Percentiles rank a stretch among this genome's conserved stretches.
Conservation (phyloP, 2,797 vertebrate species). For the Loriculus beryllinus region DNA sequence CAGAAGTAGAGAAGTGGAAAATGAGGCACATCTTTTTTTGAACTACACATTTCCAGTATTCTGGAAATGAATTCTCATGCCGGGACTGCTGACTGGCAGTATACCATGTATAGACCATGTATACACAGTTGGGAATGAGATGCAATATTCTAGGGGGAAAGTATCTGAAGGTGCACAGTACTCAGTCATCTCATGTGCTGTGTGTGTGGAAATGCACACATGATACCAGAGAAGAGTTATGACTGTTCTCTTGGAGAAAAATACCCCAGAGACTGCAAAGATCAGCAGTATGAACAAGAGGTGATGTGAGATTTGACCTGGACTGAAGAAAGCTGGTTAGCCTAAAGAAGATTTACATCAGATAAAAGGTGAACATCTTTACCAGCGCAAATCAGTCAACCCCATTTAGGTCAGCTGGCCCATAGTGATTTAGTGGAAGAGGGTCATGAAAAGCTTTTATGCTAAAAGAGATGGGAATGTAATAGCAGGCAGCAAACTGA, state of each 20-base stretch:
- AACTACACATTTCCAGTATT: background rate
- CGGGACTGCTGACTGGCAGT: background rate
- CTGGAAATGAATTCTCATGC: background rate
- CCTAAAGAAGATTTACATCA: background rate
- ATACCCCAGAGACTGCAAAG: background rate
- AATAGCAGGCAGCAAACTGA: background rate
- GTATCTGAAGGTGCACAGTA: background rate
- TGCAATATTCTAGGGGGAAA: background rate
- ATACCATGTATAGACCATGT: background rate
- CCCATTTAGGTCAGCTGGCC: background rate
- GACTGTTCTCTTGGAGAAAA: background rate
- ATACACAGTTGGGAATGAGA: background rate
- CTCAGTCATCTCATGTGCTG: rapidly evolving
- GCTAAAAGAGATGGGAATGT: background rate
- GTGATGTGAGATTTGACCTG: background rate
- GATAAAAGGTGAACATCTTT: background rate
- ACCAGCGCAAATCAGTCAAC: background rate
- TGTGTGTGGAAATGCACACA: background rate
- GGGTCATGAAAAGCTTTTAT: background rate
- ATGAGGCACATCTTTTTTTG: background rate
- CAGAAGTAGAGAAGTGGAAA: background rate
- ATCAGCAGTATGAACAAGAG: background rate
- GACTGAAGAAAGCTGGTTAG: background rate
- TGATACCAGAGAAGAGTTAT: background rate
- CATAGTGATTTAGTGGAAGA: background rate